Conservation (phyloP, 2,113 vertebrate species). For the Ancistrus triradiatus region DNA sequence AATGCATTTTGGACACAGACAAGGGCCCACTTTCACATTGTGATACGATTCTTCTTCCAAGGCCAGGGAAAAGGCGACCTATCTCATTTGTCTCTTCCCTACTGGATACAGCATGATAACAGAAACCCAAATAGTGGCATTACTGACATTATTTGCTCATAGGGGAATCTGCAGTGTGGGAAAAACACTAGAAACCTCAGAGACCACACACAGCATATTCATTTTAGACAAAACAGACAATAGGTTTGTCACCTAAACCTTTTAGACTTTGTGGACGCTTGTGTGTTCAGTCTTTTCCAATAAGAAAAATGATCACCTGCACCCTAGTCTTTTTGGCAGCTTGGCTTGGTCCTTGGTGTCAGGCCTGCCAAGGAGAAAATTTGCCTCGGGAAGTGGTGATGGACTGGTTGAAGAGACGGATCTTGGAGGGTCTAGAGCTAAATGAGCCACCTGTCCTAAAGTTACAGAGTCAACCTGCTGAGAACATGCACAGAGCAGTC, state of each 20-base stretch:
- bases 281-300: background rate
- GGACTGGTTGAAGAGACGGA: conserved; percentile 54
- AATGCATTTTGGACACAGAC: background rate
- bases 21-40: conserved; percentile 10
- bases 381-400: conserved; percentile 47
- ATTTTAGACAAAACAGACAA: too few species aligned
- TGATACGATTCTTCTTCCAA: conserved; percentile 15
- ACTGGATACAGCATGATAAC: conserved; percentile 15
- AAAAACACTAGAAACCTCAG: background rate
- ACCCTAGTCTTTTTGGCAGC: conserved; percentile 44
- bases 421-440: conserved; percentile 61
- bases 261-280: too few species aligned
- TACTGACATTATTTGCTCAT: background rate
- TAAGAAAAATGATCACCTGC: conserved; percentile 27
- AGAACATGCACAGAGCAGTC: conserved; percentile 40
- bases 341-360: conserved; percentile 32
- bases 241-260: too few species aligned
- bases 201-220: too few species aligned
- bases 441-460: conserved; percentile 43
- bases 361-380: conserved; percentile 45
- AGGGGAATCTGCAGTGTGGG: background rate
- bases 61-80: conserved; percentile 19
- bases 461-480: background rate
- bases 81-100: conserved; percentile 17
- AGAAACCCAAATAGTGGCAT: conserved; percentile 29